Evolutionary conservation across 2,888 invertebrate genomes (phyloP), one percentile per base, ranked within the genome.

Genomic region (Aleiodes alternator): DNA sequence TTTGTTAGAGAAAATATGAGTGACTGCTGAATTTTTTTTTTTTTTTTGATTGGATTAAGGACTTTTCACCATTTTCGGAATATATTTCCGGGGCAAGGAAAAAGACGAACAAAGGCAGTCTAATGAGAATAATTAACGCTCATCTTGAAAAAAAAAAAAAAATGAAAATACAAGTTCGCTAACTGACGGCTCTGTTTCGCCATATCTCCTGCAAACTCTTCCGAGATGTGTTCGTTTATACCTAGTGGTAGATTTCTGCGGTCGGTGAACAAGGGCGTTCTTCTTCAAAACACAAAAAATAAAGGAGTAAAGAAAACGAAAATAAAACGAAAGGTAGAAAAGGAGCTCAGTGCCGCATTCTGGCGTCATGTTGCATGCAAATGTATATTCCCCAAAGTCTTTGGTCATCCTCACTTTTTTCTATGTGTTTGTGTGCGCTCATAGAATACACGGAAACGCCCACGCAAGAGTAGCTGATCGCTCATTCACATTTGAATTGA

Each of bases 91-190:
- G 0, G 3, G 6, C 34, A 34, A 34, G 34, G 6, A 64, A 29
- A 38, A 68, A 68, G 51, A 68, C 23, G 51, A n/a, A 23, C 29
- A 68, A 31, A 34, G 51, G 31, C 68, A 51, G 12, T 68, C 76
- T 82, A 83, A 82, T 82, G 83, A 83, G 81, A 83, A 83, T 82
- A 83, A 82, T 82, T 76, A 83, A 82, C 78, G 69, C 73, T 64
- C 72, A 76, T 23, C 51, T 72, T 73, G 73, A 57, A 70, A 34
- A 70, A 50, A 70, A 51, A 23, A 1, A 23, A 23, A 23, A 23
- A 23, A n/a, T n/a, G n/a, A 23, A 23, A 48, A 66, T 50, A 66
- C 50, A 29, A 51, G 66, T 48, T 66, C 66, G 50, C 48, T 66
- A 66, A 66, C 50, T 31, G 51, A 43, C 48, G 43, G n/a, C 50